Base-by-base conservation (phyloP, 2,113 vertebrate species). In the Ornithorhynchus anatinus region DNA sequence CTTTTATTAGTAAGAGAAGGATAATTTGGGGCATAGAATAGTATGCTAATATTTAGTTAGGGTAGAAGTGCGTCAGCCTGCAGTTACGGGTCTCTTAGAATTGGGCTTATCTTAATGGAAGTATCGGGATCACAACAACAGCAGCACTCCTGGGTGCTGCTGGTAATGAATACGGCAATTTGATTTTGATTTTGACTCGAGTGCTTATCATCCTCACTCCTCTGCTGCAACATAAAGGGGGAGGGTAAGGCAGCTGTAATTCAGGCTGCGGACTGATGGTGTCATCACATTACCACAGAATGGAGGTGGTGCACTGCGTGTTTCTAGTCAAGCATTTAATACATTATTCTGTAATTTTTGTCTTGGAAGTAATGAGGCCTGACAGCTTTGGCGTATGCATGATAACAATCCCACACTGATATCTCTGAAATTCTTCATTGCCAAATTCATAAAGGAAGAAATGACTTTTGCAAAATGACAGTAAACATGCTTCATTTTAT, bases 331-430 rank as follows among this genome's bases (percentile, higher is more conserved):
- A 75, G 85, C 84, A 35, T 82, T 89, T 83, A 73, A 84, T 75
- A 20, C 68, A 22, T 85, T 83, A 80, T 81, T 81, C 80, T 81
- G 84, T 90, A 83, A 85, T 83, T 92, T 92, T 91, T 91, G 86
- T 86, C 88, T 91, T 68, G 87, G 88, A 90, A 88, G 84, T 90
- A 92, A 92, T 89, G 88, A 89, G 89, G 84, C 88, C 87, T 90
- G 91, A 87, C 89, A 86, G 84, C 81, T 88, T 84, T 89, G 82
- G 78, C 86, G 88, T 81, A 80, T 56, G 88, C 81, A 13, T 1
- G 84, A 68, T 85, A 87, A 87, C 89, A 89, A 84, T 77, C 81
- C 74, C 79, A 64, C 67, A 66, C 74, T 54, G 79, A 82, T 91
- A 77, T 81, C 88, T 89, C 89, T 84, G 85, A 89, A 90, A 89